Base-by-base conservation (phyloP, 2,797 vertebrate species). In the Novumbra hubbsi region DNA sequence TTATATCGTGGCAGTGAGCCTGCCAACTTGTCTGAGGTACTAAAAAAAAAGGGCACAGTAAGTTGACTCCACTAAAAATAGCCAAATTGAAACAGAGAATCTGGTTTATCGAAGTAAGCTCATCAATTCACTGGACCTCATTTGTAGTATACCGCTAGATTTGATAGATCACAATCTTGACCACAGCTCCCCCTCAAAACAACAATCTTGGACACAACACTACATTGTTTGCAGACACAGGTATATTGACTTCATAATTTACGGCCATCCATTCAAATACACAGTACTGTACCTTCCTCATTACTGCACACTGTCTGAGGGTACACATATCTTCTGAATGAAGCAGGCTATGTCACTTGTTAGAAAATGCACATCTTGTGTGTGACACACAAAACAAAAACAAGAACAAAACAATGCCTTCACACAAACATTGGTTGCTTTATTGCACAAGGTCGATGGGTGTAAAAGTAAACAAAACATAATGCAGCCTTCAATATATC, bases 401-500 rank as follows among this genome's bases (percentile, higher is more conserved):
- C 48, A 55, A 52, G 28, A 70, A 70, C 68, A 55, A 70, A 70
- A 28, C 27, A 27, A 30, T 70, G 68, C 28, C 49, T 52, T 70
- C 48, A 28, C 55, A 70, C 68, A 52, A 17, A 70, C 68, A 70
- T 32, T 19, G 1, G 28, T 70, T 14, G 15, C 17, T 70, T 52
- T 70, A 70, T 70, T 52, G 16, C 28, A 70, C 68, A 52, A 69
- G 68, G 45, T 55, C 28, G 4, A 28, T 12, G 7, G 17, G 19
- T 30, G 30, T 55, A 9, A 17, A 17, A 70, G 15, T 21, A 50
- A 27, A 52, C 48, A 50, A 70, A 52, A 30, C 48, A 27, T 50
- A 30, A 17, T 5, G 16, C 63, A 30, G 62, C 11, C 14, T 28
- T 30, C 62, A 64, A 32, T 28, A 28, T 64, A 3, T 16, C 21